Base-by-base conservation (phyloP, 2,888 invertebrate species). In the Leucophora obtusa region DNA sequence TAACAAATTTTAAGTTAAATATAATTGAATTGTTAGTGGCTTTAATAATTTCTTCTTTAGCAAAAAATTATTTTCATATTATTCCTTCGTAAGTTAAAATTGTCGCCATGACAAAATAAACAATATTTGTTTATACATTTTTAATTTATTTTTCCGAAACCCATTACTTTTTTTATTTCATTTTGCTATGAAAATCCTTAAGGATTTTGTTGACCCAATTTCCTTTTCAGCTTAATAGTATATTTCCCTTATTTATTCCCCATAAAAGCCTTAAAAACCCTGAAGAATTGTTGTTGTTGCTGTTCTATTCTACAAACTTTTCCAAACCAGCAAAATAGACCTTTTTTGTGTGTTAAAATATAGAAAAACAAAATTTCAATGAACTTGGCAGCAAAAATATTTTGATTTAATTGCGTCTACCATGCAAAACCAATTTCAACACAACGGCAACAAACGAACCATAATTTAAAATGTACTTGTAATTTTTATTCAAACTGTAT, bases 391-490 rank as follows among this genome's bases (percentile, higher is more conserved):
- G 77, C 74, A 70, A 81, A 83, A 78, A 71, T 82, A 76, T 82
- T 84, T 79, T 84, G 84, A 84, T 84, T 84, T 84, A 84, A 84
- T 83, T 84, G 84, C 82, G 83, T 59, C 68, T 79, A 71, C 80
- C 84, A 84, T 83, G 83, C 84, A 75, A 84, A 82, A 78, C 56
- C 53, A 60, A 77, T 77, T 81, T 77, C 50, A 35, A 18, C 54
- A 38, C 33, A 68, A 63, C 24, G 7, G 15, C 14, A 53, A 73
- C 53, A 66, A n/a, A 47, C 38, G 33, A 28, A 10, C 15, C 53
- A 47, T 73, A 63, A 76, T 72, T 80, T 53, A 62, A 50, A 51
- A 66, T 62, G 56, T 63, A 17, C 43, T 47, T 47, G 43, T 14
- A n/a, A 47, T 14, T 47, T n/a, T 10, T n/a, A 47, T 47, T 47